Base-by-base conservation (phyloP, 2,113 vertebrate species). In the Oncorhynchus masou region DNA sequence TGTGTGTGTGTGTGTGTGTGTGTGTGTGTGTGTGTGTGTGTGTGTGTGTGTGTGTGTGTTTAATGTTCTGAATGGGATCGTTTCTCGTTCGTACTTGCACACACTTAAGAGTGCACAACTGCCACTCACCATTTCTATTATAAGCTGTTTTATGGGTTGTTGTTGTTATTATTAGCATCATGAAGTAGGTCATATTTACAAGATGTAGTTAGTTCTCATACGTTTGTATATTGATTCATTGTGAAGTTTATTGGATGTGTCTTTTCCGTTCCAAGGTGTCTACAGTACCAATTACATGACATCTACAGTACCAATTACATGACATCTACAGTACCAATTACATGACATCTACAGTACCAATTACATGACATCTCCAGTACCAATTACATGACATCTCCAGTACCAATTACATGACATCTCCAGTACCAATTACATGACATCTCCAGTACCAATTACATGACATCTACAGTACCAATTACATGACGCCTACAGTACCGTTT, bases 111-210 rank as follows among this genome's bases (percentile, higher is more conserved):
- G 96, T 97, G 96, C 96, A 96, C 95, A 96, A 96, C 95, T 98
- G 96, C 96, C 96, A 96, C 95, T 94, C 96, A 96, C 95, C 95
- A 93, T 94, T 89, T 76, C n/a, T 95, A 94, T 95, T 95, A 89
- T 96, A 97, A 97, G 96, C 96, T 98, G 94, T 95, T 96, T 95
- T 95, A 95, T 96, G 95, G 95, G 93, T 96, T 90, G 5, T 34
- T 34, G 0, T 39, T 89, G 87, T 90, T 92, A 83, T 11, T 11
- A 96, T 15, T 89, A 88, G 88, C 92, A 84, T 91, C 88, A 96
- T 95, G 95, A 94, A 88, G 94, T 97, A 92, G 96, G 95, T 96
- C 96, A 96, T 97, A 96, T 97, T 97, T 96, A 96, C 96, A 95
- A 97, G 95, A 95, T 96, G 95, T 97, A 96, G 95, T 16, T 96